Evolutionary conservation across 2,113 vertebrate genomes (phyloP).

Genomic region (Crotalus tigris): DNA sequence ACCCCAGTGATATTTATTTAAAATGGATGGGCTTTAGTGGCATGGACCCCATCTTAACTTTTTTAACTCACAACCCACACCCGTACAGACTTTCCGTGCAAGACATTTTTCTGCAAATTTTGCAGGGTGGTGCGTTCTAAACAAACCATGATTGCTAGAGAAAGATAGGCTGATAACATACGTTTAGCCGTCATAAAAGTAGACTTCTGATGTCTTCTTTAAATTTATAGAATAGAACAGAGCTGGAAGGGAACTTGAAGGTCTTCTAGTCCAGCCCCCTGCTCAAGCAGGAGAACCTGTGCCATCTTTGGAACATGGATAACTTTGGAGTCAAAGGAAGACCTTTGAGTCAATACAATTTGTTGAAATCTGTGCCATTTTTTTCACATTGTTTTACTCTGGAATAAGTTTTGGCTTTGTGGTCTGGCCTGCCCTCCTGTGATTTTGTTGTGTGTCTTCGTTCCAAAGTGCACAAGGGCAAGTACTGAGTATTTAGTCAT

Average conservation of each 20-base stretch:
- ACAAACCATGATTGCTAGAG: neutral
- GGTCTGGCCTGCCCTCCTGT: neutral
- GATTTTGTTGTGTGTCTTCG: neutral
- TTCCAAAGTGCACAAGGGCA: neutral
- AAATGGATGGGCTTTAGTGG: neutral
- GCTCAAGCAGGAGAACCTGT: too few species aligned
- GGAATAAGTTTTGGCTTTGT: neutral
- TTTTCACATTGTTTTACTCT: neutral
- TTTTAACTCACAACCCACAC: neutral
- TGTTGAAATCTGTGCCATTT: neutral
- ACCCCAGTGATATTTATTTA: neutral
- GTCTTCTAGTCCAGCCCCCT: too few species aligned
- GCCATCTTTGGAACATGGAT: too few species aligned
- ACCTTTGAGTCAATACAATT: neutral
- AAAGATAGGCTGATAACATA: neutral
- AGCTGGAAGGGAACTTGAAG: too few species aligned
- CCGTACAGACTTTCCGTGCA: rapidly evolving
- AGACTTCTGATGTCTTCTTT: neutral
- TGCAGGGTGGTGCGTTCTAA: neutral
- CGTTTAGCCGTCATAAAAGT: neutral
- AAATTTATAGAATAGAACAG: too few species aligned
- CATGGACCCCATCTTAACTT: neutral
- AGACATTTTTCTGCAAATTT: neutral
- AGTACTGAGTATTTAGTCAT: neutral
- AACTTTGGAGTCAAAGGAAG: neutral